These are phyloP conservation scores for Drosophila punjabiensis DNA, from an alignment of 1,140 invertebrate species.

Conservation along the genomic window DNA sequence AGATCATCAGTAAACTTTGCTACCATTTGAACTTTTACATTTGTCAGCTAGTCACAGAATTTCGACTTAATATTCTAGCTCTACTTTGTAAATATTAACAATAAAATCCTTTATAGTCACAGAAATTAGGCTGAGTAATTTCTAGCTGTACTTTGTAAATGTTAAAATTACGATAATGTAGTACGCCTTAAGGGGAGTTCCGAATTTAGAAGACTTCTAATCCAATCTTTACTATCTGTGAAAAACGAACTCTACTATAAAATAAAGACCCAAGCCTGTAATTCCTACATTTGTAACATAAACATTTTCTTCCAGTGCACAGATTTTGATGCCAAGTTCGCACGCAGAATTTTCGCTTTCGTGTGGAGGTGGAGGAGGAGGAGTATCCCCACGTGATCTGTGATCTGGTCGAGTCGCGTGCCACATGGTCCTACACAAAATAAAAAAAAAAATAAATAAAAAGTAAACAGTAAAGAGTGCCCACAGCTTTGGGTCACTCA, in stretches of 20 bases:
- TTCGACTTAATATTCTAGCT: not conserved
- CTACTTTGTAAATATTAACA: not conserved
- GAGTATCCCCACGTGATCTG: conserved; percentile 49
- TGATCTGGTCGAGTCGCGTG: conserved; percentile 61
- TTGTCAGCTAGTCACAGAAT: no score
- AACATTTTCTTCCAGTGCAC: conserved; percentile 1
- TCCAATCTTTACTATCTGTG: not conserved
- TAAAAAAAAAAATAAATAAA: not conserved
- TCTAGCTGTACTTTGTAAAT: no score
- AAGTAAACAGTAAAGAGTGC: not conserved
- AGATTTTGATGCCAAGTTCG: conserved; percentile 72
- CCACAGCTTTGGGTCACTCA: conserved; percentile 63
- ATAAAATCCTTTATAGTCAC: not conserved
- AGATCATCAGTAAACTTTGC: no score
- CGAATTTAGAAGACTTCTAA: not conserved
- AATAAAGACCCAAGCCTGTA: not conserved
- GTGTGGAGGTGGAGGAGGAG: conserved; percentile 56
- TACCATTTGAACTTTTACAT: no score
- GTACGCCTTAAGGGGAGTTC: not conserved
- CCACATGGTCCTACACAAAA: conserved; percentile 74
- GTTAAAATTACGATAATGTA: no score
- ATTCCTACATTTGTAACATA: not conserved
- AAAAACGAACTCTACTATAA: not conserved
- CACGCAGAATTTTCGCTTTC: conserved; percentile 65
- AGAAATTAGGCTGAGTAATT: no score